Conservation (phyloP, 2,113 vertebrate species). For the Apus apus region DNA sequence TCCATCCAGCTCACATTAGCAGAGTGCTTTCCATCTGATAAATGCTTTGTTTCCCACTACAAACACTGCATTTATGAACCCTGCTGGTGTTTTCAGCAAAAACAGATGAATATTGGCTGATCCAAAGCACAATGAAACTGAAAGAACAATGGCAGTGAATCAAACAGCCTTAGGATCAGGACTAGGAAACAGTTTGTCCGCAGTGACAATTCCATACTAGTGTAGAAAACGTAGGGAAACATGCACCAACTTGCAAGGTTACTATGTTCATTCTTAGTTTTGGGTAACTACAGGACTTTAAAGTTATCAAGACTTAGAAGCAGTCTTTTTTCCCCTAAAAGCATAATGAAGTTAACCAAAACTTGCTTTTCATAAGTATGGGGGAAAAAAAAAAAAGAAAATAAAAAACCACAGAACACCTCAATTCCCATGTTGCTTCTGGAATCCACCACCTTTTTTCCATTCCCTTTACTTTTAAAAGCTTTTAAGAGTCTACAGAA, state of each 20-base stretch:
- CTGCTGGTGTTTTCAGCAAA: slow-evolving; percentile 6
- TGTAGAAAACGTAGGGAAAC: neutral
- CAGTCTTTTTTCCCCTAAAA: neutral
- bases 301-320: neutral
- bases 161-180: neutral
- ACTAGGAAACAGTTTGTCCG: neutral
- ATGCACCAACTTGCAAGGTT: neutral
- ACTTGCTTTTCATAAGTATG: neutral
- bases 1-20: neutral
- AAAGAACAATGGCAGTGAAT: slow-evolving; percentile 2
- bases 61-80: neutral
- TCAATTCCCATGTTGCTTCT: neutral
- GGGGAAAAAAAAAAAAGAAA: neutral
- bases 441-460: neutral
- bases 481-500: neutral
- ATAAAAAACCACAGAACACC: no score
- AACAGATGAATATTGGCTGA: neutral
- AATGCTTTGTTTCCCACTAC: neutral
- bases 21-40: neutral
- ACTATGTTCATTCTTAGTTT: neutral
- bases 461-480: neutral
- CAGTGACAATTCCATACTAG: neutral
- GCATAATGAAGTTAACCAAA: neutral
- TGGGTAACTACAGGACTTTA: neutral
- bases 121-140: neutral